Conservation (phyloP, 1,140 invertebrate species). For the Aphelenchoides avenae region DNA sequence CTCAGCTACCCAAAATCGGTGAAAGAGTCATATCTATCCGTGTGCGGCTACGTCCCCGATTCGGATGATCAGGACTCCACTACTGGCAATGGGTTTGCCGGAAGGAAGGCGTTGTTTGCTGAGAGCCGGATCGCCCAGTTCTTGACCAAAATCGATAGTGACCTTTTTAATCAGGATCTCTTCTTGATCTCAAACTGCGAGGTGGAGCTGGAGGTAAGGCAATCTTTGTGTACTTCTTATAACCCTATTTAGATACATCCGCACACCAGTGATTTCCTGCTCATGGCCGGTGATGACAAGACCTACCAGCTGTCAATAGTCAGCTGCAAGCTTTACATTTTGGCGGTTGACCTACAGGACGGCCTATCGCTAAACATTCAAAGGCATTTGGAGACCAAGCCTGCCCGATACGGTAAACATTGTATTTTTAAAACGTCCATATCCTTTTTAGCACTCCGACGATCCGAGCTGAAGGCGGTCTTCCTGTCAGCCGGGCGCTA, state of each 20-base stretch:
- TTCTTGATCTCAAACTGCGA: conserved; percentile 6
- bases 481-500: conserved; percentile 6
- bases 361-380: conserved; percentile 15
- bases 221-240: no score
- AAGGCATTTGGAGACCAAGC: conserved; percentile 3
- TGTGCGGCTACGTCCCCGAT: background rate
- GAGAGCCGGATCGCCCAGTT: background rate
- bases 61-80: background rate
- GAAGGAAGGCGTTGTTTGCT: background rate
- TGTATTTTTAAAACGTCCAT: no score
- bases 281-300: no score
- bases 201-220: conserved; percentile 10
- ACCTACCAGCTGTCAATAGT: no score
- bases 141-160: conserved; percentile 2
- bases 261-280: no score
- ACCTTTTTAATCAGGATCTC: conserved; percentile 5
- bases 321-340: no score
- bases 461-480: conserved; percentile 14
- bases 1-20: conserved; percentile 2
- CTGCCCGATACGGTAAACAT: conserved; percentile 12
- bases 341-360: no score
- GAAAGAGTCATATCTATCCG: conserved; percentile 9
- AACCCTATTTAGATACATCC: no score
- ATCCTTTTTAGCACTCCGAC: no score
- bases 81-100: background rate